phyloP scores from a whole-genome alignment of 2,113 vertebrate genomes.

The Echinops telfairi region DNA sequence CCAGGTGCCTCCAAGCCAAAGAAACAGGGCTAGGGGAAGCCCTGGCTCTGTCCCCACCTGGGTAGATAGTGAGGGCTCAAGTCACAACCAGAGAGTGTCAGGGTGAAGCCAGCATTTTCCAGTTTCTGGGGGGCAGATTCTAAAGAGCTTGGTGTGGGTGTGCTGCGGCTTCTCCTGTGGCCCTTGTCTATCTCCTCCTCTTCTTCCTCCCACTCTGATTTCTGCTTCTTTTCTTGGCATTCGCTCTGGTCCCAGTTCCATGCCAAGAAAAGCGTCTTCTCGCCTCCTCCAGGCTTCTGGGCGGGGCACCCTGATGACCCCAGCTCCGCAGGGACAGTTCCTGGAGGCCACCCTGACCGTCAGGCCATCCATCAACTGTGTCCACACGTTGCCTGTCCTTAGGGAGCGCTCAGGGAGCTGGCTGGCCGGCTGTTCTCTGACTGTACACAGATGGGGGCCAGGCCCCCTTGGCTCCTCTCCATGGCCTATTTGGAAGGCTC shows the following conservation, averaged over 20 bases:
- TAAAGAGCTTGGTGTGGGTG: background rate
- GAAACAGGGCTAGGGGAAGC: background rate
- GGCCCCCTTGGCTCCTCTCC: constrained; percentile 34
- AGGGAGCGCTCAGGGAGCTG: constrained; percentile 39
- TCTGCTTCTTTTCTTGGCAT: constrained; percentile 63
- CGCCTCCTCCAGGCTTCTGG: constrained; percentile 35
- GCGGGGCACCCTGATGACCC: background rate
- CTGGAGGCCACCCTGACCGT: constrained; percentile 43
- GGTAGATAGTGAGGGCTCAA: background rate
- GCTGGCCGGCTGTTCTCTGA: constrained; percentile 67
- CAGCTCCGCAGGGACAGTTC: constrained; percentile 50
- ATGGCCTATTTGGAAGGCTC: constrained; percentile 38
- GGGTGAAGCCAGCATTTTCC: background rate
- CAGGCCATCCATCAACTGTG: constrained; percentile 65
- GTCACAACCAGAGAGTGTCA: background rate
- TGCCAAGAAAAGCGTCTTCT: constrained; percentile 70
- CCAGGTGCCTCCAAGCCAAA: background rate
- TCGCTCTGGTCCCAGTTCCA: constrained; percentile 22
- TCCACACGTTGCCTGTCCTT: constrained; percentile 63
- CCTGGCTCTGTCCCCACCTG: background rate
- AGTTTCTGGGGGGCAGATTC: constrained; percentile 30
- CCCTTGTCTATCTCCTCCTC: constrained; percentile 22
- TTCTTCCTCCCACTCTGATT: constrained; percentile 60
- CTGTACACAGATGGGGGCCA: constrained; percentile 33
- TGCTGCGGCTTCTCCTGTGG: background rate